Evolutionary conservation across 2,888 invertebrate species (phyloP).

Genomic region (Dolichomitus sp.): DNA sequence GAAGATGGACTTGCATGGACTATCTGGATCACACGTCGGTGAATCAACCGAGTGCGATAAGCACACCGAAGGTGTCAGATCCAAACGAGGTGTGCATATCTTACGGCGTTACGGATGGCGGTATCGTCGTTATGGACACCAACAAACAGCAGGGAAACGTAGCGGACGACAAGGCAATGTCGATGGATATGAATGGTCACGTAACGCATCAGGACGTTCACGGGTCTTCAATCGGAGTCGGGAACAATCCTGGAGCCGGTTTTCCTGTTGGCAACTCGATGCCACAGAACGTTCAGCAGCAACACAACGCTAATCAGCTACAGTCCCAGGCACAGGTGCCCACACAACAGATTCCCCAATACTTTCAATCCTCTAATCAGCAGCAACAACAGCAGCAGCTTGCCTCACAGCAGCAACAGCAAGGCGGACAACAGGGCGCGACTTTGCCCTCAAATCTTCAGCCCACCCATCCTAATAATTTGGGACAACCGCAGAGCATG

Average conservation of each 20-base stretch:
- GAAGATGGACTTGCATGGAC: constrained; percentile 98
- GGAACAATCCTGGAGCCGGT: constrained; percentile 77
- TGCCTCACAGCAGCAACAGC: constrained; percentile 75
- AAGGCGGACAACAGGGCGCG: constrained; percentile 87
- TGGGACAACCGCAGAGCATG: constrained; percentile 88
- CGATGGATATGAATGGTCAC: constrained; percentile 81
- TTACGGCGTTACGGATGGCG: constrained; percentile 84
- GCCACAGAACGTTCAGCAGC: constrained; percentile 86
- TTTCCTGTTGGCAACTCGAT: constrained; percentile 78
- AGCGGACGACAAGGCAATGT: constrained; percentile 76
- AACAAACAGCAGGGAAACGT: constrained; percentile 74
- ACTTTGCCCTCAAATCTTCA: constrained; percentile 89
- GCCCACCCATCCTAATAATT: constrained; percentile 87
- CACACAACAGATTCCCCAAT: constrained; percentile 77
- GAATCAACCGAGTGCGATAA: constrained; percentile 81
- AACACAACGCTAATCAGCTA: constrained; percentile 86
- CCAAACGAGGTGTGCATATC: constrained; percentile 85
- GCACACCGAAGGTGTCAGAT: constrained; percentile 81
- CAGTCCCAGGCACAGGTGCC: constrained; percentile 87
- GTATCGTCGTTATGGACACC: constrained; percentile 80
- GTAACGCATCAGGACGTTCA: constrained; percentile 79
- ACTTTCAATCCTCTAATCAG: constrained; percentile 77
- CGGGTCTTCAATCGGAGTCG: constrained; percentile 72
- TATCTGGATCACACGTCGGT: constrained; percentile 94
- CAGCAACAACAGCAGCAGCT: constrained; percentile 76